Base-by-base conservation (phyloP, 2,113 vertebrate genomes). In the Tachuris rubrigastra region DNA sequence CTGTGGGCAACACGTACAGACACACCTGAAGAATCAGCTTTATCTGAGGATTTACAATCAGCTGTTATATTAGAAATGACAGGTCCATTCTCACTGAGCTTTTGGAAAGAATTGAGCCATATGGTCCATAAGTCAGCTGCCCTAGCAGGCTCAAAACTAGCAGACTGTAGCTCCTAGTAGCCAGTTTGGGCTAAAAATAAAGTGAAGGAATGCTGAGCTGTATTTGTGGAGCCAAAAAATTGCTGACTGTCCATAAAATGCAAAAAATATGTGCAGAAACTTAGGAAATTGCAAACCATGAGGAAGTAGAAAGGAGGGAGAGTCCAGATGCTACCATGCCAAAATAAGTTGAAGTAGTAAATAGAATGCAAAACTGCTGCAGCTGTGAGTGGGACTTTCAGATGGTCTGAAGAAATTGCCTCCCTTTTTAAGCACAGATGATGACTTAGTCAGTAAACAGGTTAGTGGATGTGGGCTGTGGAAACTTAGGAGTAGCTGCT, bases 231-330 rank as follows among this genome's bases (percentile, higher is more conserved):
- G 35, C 25, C 73, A 10, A 47, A 85, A 88, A 93, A 41, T 23
- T 66, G 96, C 90, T 97, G 96, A 94, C 68, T 53, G 53, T 33
- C 55, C 33, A 46, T 58, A 90, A 95, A 95, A 86, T 42, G 6
- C 9, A 59, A 75, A 82, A 89, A 62, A 52, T 18, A 85, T 16
- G 20, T 27, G 6, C 41, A 72, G 50, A 41, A 82, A 56, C 35
- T 68, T 82, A 28, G 21, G 69, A 95, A 96, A 81, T 9, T 56
- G 66, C 60, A 81, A 87, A 86, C 72, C n/a, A 27, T 22, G 56
- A 89, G 94, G 96, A 95, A 96, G 65, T 72, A 60, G 80, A 66
- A 84, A 90, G 59, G 50, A 73, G 39, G n/a, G 4, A 14, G 37
- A 72, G 66, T 81, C 66, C 83, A 92, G 90, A 92, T 93, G 91